phyloP scores from a whole-genome alignment of 2,113 vertebrate species.

The Prinia subflava region DNA sequence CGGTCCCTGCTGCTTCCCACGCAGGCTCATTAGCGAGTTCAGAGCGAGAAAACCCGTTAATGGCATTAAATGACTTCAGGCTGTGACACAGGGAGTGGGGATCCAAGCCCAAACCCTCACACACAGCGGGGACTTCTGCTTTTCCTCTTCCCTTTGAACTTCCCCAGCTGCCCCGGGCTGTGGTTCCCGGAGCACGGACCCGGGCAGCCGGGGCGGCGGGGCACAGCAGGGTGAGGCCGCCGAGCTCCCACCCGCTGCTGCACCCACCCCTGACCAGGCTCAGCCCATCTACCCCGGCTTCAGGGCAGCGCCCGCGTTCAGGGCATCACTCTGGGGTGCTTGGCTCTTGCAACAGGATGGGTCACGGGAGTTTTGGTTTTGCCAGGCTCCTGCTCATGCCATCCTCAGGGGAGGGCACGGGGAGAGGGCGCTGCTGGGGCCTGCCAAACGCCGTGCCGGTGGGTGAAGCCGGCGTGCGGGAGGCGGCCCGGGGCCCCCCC shows the following conservation, averaged over 20 bases:
- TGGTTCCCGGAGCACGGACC: neutral
- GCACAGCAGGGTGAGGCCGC: neutral
- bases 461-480: neutral
- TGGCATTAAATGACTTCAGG: neutral
- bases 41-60: neutral
- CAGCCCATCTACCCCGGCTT: neutral
- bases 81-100: neutral
- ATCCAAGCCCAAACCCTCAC: neutral
- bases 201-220: neutral
- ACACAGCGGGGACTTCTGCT: neutral
- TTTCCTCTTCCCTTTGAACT: constrained; percentile 2
- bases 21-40: neutral
- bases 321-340: accelerated
- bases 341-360: neutral
- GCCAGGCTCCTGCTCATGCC: neutral
- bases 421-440: neutral
- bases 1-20: neutral
- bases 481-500: neutral
- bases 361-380: neutral
- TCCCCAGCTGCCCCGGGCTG: neutral
- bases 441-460: neutral
- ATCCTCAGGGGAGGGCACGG: neutral
- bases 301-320: neutral
- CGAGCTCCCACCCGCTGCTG: accelerated
- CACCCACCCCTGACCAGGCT: neutral